Evolutionary conservation across 2,113 vertebrate species (phyloP).

Genomic region (Crotalus horridus): DNA sequence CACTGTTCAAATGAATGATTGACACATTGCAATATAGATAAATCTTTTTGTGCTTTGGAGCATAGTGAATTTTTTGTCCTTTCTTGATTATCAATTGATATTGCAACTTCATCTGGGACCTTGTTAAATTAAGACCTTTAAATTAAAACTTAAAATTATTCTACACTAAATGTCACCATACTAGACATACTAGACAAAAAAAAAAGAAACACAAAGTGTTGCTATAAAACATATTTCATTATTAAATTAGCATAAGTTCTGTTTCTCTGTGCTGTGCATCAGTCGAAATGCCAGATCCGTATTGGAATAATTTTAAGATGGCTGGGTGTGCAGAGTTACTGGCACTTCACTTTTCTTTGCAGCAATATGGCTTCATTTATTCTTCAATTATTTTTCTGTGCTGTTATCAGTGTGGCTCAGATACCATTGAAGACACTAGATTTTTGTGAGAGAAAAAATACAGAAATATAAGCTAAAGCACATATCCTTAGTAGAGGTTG

Average conservation of each 20-base stretch:
- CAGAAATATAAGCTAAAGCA: too few relatives aligned
- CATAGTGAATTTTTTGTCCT: too few relatives aligned
- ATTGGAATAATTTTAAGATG: too few relatives aligned
- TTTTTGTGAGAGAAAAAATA: too few relatives aligned
- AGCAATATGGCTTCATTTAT: too few relatives aligned
- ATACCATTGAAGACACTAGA: too few relatives aligned
- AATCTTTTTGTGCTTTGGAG: too few relatives aligned
- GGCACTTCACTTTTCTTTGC: too few relatives aligned
- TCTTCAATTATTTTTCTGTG: too few relatives aligned
- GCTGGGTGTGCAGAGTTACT: too few relatives aligned
- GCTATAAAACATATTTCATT: not conserved
- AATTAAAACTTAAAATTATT: not conserved
- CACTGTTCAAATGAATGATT: not conserved
- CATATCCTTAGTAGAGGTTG: too few relatives aligned
- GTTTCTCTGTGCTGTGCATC: not conserved
- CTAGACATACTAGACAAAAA: not conserved
- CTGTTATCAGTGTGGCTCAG: too few relatives aligned
- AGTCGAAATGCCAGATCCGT: not conserved
- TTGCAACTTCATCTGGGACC: not conserved
- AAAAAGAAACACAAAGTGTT: not conserved
- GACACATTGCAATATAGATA: not conserved
- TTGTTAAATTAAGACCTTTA: not conserved
- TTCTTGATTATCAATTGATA: not conserved
- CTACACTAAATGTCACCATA: not conserved
- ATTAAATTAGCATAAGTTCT: not conserved